Percentiles rank a stretch among this genome's conserved stretches.
These are phyloP conservation scores for Brachystomella parvula DNA, from an alignment of 1,140 invertebrate species.

Conservation along the genomic window DNA sequence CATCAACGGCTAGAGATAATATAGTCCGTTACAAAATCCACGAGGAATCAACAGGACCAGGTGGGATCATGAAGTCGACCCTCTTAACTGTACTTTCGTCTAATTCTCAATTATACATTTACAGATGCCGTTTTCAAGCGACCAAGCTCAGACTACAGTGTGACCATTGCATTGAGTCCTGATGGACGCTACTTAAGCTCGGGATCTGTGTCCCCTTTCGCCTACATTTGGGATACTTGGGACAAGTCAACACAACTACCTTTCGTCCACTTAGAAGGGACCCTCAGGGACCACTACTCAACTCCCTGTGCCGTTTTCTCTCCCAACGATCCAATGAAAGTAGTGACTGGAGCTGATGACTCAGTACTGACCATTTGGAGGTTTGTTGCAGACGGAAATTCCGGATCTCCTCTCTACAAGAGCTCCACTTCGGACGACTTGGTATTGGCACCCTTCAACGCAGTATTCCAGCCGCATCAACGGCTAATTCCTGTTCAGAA, in stretches of 20 bases:
- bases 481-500: background rate
- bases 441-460: background rate
- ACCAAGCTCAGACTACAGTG: background rate
- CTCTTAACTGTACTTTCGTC: background rate
- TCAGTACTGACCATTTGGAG: conserved; percentile 5
- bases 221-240: conserved; percentile 13
- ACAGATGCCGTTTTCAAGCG: background rate
- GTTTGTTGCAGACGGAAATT: background rate
- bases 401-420: background rate
- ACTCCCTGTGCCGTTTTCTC: background rate
- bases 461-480: background rate
- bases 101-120: background rate
- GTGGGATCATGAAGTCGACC: background rate
- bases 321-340: conserved; percentile 5
- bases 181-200: conserved; percentile 4
- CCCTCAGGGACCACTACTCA: background rate
- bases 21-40: background rate
- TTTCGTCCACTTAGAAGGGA: background rate
- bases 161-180: background rate
- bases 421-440: background rate
- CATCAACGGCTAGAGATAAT: background rate
- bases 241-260: background rate
- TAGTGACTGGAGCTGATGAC: conserved; percentile 14
- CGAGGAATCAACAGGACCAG: background rate
- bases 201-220: background rate